Conservation (phyloP, 2,888 invertebrate genomes). For the Apeira syringaria region DNA sequence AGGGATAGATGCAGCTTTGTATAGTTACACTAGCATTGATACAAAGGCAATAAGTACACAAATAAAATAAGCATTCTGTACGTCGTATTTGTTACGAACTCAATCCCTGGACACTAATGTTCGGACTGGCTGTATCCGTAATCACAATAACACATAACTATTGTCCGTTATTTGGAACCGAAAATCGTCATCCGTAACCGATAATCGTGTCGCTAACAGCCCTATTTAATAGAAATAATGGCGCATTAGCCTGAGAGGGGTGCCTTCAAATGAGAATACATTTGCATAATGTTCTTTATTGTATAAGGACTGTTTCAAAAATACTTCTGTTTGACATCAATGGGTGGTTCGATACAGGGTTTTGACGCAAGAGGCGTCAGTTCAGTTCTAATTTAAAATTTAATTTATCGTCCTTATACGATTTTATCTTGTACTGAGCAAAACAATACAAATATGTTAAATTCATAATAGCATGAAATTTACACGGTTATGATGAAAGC, state of each 20-base stretch:
- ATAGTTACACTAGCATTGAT: constrained; percentile 1
- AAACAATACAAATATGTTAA: too few relatives aligned
- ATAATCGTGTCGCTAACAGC: constrained; percentile 36
- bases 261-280: constrained; percentile 40
- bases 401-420: too few relatives aligned
- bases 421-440: too few relatives aligned
- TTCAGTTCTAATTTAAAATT: too few relatives aligned
- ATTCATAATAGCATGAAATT: too few relatives aligned
- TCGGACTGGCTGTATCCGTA: constrained; percentile 25
- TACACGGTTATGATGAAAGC: too few relatives aligned
- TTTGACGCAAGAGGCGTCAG: too few relatives aligned
- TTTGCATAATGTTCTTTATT: constrained; percentile 46
- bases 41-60: constrained; percentile 4
- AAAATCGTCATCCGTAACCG: constrained; percentile 35
- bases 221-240: constrained; percentile 41
- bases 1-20: too few relatives aligned
- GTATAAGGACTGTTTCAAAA: constrained; percentile 43
- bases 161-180: constrained; percentile 30
- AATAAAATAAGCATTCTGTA: constrained; percentile 12
- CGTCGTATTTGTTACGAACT: constrained; percentile 15
- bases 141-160: constrained; percentile 31
- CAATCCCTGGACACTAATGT: constrained; percentile 15
- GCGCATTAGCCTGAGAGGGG: constrained; percentile 39
- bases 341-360: too few relatives aligned
- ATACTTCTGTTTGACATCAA: too few relatives aligned